These are phyloP conservation scores for Thalassaphorura encarpata DNA, from an alignment of 1,140 invertebrate genomes.

Conservation along the genomic window DNA sequence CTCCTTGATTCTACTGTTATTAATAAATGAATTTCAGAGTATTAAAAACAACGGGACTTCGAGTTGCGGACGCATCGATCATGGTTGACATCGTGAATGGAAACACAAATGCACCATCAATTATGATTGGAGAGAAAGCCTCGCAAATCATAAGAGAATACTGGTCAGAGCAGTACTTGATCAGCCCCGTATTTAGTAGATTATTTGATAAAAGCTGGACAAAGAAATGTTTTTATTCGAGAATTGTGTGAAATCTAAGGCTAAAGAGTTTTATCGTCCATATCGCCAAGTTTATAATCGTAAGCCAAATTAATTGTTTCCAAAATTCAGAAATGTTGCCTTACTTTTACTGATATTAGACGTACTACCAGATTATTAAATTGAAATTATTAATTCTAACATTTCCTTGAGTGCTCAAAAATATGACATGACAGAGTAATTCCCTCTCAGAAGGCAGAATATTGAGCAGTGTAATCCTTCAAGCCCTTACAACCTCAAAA, in stretches of 20 bases:
- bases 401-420: no score
- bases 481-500: no score
- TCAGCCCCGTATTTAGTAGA: not conserved
- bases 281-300: no score
- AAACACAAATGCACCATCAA: conserved; percentile 44
- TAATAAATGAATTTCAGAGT: conserved; percentile 34
- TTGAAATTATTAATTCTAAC: no score
- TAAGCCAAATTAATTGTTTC: no score
- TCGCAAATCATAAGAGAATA: not conserved
- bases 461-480: no score
- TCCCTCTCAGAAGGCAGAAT: no score
- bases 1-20: conserved; percentile 20
- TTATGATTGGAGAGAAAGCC: conserved; percentile 2
- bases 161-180: conserved; percentile 7
- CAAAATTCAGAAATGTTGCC: no score
- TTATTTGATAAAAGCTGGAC: not conserved
- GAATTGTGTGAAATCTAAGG: not conserved
- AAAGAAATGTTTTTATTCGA: not conserved
- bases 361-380: no score
- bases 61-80: conserved; percentile 37
- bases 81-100: conserved; percentile 45
- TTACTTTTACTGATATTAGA: no score
- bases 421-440: no score
- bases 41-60: conserved; percentile 34
- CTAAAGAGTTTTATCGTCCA: no score